Evolutionary conservation across 2,797 vertebrate species (phyloP).

Genomic region (Gila robusta): DNA sequence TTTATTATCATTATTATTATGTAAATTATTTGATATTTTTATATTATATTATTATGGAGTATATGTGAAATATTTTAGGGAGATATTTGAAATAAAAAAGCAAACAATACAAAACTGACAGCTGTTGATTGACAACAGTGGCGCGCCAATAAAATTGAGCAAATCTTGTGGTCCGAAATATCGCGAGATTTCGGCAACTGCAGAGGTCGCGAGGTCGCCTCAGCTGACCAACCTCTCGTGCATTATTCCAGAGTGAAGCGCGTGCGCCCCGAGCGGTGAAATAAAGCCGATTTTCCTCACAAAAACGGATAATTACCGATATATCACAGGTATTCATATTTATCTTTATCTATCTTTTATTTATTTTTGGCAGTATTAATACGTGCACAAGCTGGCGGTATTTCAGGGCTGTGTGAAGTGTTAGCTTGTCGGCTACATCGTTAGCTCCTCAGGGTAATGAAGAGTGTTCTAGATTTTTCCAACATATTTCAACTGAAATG

Average conservation of each 20-base stretch:
- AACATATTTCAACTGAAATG: not conserved
- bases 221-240: constrained; percentile 28
- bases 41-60: not conserved
- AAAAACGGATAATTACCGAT: not conserved
- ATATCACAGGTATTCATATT: constrained; percentile 34
- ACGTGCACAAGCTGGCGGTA: not conserved
- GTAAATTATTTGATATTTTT: not conserved
- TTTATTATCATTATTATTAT: not conserved
- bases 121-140: too few species aligned
- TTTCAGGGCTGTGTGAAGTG: constrained; percentile 7
- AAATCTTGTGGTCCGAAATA: not conserved
- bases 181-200: constrained; percentile 28
- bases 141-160: not conserved
- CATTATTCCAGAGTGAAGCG: not conserved
- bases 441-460: constrained; percentile 23
- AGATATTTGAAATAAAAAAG: not conserved
- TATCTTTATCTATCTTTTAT: not conserved
- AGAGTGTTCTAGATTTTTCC: constrained; percentile 57
- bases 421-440: constrained; percentile 46
- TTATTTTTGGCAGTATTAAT: not conserved
- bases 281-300: not conserved
- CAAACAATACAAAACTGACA: not conserved
- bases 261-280: constrained; percentile 18
- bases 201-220: constrained; percentile 22
- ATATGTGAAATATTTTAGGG: not conserved